These are phyloP conservation scores for Solenopsis invicta DNA, from an alignment of 1,140 invertebrate species.

Conservation along the genomic window DNA sequence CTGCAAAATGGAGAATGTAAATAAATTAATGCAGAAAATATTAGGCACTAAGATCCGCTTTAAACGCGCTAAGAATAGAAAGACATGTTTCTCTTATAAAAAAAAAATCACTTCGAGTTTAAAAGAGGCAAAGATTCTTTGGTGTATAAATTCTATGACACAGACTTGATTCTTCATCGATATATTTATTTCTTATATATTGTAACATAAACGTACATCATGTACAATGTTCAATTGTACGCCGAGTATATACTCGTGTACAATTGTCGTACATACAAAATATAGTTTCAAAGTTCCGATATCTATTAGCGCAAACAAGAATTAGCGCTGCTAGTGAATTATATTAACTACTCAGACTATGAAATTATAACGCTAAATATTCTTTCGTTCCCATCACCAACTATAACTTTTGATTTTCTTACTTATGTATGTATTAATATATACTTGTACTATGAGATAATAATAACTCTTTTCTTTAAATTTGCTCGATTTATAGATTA, in stretches of 20 bases:
- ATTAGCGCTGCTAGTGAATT: neutral
- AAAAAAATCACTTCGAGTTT: neutral
- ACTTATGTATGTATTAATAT: slow-evolving; percentile 10
- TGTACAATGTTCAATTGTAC: slow-evolving; percentile 22
- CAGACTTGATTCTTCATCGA: neutral
- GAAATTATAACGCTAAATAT: slow-evolving; percentile 3
- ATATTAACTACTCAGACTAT: slow-evolving; percentile 26
- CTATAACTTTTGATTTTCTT: slow-evolving; percentile 23
- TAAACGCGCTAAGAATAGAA: too few species aligned
- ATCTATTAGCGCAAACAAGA: neutral
- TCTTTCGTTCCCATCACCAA: neutral
- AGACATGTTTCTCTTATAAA: too few species aligned
- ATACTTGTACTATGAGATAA: neutral
- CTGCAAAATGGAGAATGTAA: too few species aligned
- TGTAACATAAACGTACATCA: neutral
- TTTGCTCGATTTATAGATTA: neutral
- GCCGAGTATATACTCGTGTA: neutral
- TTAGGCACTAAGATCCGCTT: too few species aligned
- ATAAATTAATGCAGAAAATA: too few species aligned
- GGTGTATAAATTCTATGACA: neutral
- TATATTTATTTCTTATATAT: slow-evolving; percentile 47
- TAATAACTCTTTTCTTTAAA: slow-evolving; percentile 1
- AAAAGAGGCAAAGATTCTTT: neutral
- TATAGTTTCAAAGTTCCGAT: neutral
- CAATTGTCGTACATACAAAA: slow-evolving; percentile 25